Evolutionary conservation across 1,140 invertebrate species (phyloP).

Genomic region (Drosophila burlai): DNA sequence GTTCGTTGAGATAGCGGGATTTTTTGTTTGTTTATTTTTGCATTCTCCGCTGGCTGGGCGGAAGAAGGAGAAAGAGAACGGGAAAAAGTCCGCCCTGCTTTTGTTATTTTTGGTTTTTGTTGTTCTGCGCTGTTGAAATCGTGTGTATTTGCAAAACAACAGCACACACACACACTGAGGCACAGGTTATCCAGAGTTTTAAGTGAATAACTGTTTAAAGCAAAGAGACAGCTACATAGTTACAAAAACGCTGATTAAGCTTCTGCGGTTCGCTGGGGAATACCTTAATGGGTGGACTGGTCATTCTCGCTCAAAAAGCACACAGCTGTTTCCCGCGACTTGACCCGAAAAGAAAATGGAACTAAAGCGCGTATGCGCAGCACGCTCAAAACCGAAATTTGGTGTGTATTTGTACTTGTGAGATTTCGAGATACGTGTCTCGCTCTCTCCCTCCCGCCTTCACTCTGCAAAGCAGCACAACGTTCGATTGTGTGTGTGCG

Average conservation of each 20-base stretch:
- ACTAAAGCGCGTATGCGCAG: slow-evolving; percentile 47
- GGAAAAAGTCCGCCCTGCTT: slow-evolving; percentile 54
- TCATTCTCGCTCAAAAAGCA: slow-evolving; percentile 35
- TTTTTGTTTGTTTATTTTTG: slow-evolving; percentile 57
- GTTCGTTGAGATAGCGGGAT: slow-evolving; percentile 45
- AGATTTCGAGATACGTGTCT: slow-evolving; percentile 46
- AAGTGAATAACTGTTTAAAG: slow-evolving; percentile 62
- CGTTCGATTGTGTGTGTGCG: slow-evolving; percentile 9
- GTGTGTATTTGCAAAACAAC: slow-evolving; percentile 61
- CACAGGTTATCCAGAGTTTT: slow-evolving; percentile 40
- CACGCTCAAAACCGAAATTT: slow-evolving; percentile 33
- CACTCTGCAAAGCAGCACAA: background rate
- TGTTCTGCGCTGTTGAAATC: slow-evolving; percentile 61
- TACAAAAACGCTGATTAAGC: slow-evolving; percentile 64
- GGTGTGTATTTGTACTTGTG: slow-evolving; percentile 20
- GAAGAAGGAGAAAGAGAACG: slow-evolving; percentile 51
- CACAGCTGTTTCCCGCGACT: slow-evolving; percentile 46
- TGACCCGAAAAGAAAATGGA: slow-evolving; percentile 47
- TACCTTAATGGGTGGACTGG: slow-evolving; percentile 65
- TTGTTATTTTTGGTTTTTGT: slow-evolving; percentile 37
- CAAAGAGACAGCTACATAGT: slow-evolving; percentile 38
- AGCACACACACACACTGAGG: slow-evolving; percentile 27
- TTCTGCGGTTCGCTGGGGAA: slow-evolving; percentile 63
- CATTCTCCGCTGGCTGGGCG: slow-evolving; percentile 41
- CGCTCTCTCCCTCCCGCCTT: slow-evolving; percentile 26